Base-by-base conservation (phyloP, 2,113 vertebrate genomes). In the Apaloderma vittatum region DNA sequence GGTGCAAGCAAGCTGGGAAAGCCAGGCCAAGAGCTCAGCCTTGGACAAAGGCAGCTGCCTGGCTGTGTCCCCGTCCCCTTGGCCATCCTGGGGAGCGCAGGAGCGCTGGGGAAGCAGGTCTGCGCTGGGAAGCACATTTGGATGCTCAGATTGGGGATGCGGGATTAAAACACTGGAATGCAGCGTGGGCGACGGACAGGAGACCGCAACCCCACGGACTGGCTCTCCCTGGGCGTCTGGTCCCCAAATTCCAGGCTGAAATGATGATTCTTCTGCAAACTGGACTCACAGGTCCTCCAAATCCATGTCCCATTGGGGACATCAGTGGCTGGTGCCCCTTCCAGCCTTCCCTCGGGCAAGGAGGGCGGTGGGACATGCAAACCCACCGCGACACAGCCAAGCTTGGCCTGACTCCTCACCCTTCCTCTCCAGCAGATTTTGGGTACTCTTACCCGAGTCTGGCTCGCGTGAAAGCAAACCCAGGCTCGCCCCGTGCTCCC, bases 181-280 rank as follows among this genome's bases (percentile, higher is more conserved):
- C 2, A 0, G 19, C 2, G 0, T 1, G 0, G 21, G 29, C 20
- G 78, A 43, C 15, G 48, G 54, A 22, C 34, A 19, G 30, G 45
- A 18, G 15, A 13, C 27, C 0, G 3, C 0, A 0, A 2, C 27
- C 49, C 52, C 66, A n/a, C 52, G 27, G n/a, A 26, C 5, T 1
- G 1, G 20, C 34, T 49, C 32, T 48, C 51, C 72, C 65, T 1
- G 59, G 7, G 9, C 2, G 2, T 63, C 29, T 57, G 6, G 11
- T 11, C 29, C 54, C 34, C 51, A 13, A 2, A 37, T 27, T 22
- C 78, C 65, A 21, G 54, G 34, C 4, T 54, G 65, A 11, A 94
- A 32, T 13, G 70, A 58, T 32, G 70, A 27, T 16, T 55, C 29
- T 92, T 51, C 61, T 24, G 87, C 23, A n/a, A 15, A 4, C 6